Percentiles rank a stretch among this genome's conserved stretches.
Conservation (phyloP, 2,113 vertebrate genomes). For the Urocitellus parryii region DNA sequence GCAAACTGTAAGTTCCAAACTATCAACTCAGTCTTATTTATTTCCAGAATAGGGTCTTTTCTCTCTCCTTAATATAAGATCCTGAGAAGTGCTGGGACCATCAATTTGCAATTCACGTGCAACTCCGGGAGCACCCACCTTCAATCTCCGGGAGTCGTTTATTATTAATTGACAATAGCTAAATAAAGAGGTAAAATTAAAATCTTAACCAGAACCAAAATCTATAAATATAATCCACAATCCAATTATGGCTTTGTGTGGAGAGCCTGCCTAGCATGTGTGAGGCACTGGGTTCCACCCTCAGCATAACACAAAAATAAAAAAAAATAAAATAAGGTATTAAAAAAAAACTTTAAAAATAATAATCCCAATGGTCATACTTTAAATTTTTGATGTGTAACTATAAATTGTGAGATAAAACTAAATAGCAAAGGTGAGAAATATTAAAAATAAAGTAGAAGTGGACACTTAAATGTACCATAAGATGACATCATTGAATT, state of each 20-base stretch:
- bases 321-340: too few species aligned
- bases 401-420: neutral
- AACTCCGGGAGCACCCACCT: neutral
- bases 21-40: neutral
- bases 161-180: neutral
- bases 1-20: neutral
- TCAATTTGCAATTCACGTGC: neutral
- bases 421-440: neutral
- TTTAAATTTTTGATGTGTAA: neutral
- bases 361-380: neutral
- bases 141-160: neutral
- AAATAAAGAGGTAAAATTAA: neutral
- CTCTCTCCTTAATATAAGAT: neutral
- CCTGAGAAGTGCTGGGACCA: too few species aligned
- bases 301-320: too few species aligned
- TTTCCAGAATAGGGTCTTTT: neutral
- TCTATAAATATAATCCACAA: neutral
- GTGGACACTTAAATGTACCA: neutral
- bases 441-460: neutral
- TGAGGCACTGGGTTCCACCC: too few species aligned
- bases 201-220: conserved; percentile 4
- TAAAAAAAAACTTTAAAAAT: too few species aligned
- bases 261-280: too few species aligned
- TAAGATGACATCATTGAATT: neutral
- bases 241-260: too few species aligned